Evolutionary conservation across 2,888 invertebrate genomes (phyloP), one percentile per base, ranked within the genome.

Genomic region (Spilarctia lutea): DNA sequence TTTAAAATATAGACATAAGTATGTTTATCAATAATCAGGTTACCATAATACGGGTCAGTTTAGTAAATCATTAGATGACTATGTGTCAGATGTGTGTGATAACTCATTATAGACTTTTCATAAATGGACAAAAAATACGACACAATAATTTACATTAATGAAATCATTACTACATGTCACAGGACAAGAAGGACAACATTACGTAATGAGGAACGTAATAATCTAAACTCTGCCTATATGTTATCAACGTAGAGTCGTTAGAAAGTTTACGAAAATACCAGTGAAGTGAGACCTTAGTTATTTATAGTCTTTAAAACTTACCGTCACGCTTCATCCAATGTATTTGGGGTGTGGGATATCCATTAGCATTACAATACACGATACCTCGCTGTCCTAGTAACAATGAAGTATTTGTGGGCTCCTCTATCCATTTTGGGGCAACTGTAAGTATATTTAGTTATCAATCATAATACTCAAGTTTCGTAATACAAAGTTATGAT

Each of bases 321-420:
- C 97, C 97, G 89, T 97, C 97, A 87, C 97, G 97, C 89, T 97
- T 97, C 92, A 97, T 97, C 97, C 97, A 97, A 83, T 97, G 97
- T 91, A 97, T 97, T 88, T 96, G 96, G 4, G 98, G 98, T 79
- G 96, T 96, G 8, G 98, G 98, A 91, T 97, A 98, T 66, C 98
- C 98, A 87, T 97, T 97, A 20, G 98, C 98, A 85, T 97, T 97
- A 91, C 98, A 98, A 88, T 97, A 97, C 70, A 98, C 96, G 65
- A 97, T 95, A 65, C 98, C 97, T 78, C 97, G 96, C 83, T 97
- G 97, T 73, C 98, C 98, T 35, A 97, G 95, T 78, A 98, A 96
- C 68, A 97, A 96, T 65, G 97, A 97, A 39, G 97, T 96, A 87
- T 98, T 98, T 81, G 96, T 96, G 13, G 98, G 98, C 88, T 98